Evolutionary conservation across 2,797 vertebrate species (phyloP).

Genomic region (Sandelia bainsii): DNA sequence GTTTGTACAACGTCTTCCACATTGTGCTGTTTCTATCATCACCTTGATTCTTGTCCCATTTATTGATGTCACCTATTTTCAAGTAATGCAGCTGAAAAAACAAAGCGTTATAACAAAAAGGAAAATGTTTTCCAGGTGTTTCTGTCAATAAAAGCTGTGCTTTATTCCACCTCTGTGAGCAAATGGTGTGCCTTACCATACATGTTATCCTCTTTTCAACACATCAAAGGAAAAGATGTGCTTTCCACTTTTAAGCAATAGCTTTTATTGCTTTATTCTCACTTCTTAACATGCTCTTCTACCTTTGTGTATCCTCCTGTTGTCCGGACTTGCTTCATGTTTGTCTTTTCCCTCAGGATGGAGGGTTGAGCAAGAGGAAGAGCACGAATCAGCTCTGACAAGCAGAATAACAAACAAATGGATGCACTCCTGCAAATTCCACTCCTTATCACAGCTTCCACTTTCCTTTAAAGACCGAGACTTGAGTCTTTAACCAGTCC

Average conservation of each 20-base stretch:
- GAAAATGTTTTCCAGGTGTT: slow-evolving; percentile 50
- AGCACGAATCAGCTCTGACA: slow-evolving; percentile 5
- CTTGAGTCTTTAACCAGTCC: slow-evolving; percentile 2
- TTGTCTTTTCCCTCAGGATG: slow-evolving; percentile 25
- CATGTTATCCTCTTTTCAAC: slow-evolving; percentile 21
- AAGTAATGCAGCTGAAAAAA: slow-evolving; percentile 16
- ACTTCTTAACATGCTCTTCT: slow-evolving; percentile 21
- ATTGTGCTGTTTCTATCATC: slow-evolving; percentile 5
- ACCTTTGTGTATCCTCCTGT: slow-evolving; percentile 1
- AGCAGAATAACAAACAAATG: slow-evolving; percentile 27
- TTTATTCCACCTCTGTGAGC: slow-evolving; percentile 42
- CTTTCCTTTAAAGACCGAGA: slow-evolving; percentile 13
- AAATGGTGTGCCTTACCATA: slow-evolving; percentile 50
- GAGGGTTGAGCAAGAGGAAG: slow-evolving; percentile 25
- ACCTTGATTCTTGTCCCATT: not conserved
- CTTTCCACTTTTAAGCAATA: slow-evolving; percentile 40
- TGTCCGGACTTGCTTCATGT: slow-evolving; percentile 28
- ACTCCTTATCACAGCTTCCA: slow-evolving; percentile 7
- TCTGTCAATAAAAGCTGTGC: slow-evolving; percentile 18
- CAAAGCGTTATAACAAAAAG: not conserved
- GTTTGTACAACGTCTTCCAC: not conserved
- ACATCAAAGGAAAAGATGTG: slow-evolving; percentile 55
- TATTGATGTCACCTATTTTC: not conserved
- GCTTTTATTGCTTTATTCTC: slow-evolving; percentile 43
- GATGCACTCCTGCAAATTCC: slow-evolving; percentile 6